Evolutionary conservation across 2,888 invertebrate genomes (phyloP).

Genomic region (Achlya flavicornis): DNA sequence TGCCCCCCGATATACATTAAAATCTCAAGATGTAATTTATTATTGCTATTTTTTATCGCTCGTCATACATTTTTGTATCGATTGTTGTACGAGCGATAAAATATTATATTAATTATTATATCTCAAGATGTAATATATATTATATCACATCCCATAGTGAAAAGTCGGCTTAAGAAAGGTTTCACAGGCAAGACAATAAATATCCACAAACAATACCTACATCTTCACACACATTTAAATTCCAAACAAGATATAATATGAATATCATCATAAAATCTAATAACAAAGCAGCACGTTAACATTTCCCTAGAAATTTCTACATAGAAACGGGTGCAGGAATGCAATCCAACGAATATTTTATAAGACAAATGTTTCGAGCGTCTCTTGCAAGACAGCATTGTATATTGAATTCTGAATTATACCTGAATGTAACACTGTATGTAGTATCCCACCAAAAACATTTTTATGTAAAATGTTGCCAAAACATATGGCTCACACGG

Average conservation of each 20-base stretch:
- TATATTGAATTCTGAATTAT: constrained; percentile 2
- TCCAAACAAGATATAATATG: not conserved
- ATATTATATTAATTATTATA: no score
- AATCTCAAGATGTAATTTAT: no score
- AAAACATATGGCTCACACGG: no score
- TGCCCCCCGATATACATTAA: no score
- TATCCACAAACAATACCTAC: not conserved
- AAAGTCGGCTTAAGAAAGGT: no score
- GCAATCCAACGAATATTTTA: constrained; percentile 32
- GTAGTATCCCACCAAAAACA: no score
- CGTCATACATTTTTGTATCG: no score
- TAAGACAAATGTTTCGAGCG: constrained; percentile 29
- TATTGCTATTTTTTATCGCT: no score
- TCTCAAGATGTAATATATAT: no score
- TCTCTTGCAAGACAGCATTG: constrained; percentile 11
- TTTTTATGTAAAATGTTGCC: no score
- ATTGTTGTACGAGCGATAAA: no score
- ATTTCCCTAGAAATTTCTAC: not conserved
- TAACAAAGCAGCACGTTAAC: constrained; percentile 1
- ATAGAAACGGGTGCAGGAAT: not conserved
- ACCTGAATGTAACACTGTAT: not conserved
- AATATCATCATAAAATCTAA: constrained; percentile 2
- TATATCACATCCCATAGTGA: no score
- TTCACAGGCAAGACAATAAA: not conserved
- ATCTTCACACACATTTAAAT: not conserved